phyloP scores from a whole-genome alignment of 2,113 vertebrate species.

The Globicephala melas region DNA sequence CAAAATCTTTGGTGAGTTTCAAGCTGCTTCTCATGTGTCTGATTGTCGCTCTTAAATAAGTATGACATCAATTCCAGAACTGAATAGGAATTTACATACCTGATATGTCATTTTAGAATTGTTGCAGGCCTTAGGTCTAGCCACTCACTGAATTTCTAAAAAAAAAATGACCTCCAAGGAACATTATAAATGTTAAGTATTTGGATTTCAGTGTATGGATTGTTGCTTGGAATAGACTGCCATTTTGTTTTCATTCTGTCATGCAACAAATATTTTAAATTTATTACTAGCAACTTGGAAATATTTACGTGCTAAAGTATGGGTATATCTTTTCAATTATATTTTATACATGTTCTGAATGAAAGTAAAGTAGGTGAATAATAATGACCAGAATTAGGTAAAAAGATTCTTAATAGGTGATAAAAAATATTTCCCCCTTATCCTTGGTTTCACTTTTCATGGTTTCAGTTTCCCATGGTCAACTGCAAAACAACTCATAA shows the following conservation, averaged over 20 bases:
- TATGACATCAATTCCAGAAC: not conserved
- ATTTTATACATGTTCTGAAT: not conserved
- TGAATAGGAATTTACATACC: not conserved
- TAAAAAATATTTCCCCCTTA: not conserved
- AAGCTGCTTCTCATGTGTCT: not conserved
- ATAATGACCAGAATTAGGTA: not conserved
- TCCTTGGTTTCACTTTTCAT: not conserved
- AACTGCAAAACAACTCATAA: not conserved
- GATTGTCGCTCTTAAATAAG: not conserved
- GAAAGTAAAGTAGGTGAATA: slow-evolving; percentile 9
- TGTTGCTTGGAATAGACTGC: not conserved
- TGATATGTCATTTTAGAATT: not conserved
- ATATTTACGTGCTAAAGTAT: not conserved
- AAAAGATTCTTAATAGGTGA: slow-evolving; percentile 1
- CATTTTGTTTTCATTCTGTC: not conserved
- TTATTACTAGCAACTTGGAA: slow-evolving; percentile 25
- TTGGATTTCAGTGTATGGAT: not conserved
- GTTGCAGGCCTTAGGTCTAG: not conserved
- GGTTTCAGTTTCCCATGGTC: not conserved
- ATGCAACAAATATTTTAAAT: not conserved
- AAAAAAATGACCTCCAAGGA: not conserved
- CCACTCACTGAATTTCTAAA: not conserved
- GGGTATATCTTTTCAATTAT: not conserved
- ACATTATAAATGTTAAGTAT: not conserved
- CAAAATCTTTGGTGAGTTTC: not conserved